Base-by-base conservation (phyloP, 2,113 vertebrate species). In the Pomatostomus ruficeps region DNA sequence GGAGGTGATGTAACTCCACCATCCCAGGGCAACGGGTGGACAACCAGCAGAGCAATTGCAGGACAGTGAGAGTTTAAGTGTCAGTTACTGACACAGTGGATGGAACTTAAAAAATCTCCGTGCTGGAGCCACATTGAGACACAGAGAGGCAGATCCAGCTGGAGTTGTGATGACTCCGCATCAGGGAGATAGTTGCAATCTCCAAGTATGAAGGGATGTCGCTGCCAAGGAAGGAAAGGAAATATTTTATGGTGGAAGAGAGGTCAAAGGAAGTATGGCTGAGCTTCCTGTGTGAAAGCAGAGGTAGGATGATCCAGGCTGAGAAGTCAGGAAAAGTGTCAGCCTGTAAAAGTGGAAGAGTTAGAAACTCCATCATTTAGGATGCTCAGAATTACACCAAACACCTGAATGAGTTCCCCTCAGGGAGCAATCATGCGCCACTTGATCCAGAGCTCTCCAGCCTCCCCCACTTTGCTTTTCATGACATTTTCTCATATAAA, bases 101-200 rank as follows among this genome's bases (percentile, higher is more conserved):
- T 17, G 24, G 29, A 85, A 17, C 36, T 82, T 75, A 46, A 57
- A 62, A 46, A 63, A 63, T 61, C 35, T 68, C 55, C 3, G 22
- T 43, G 80, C 59, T 58, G 51, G 72, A 92, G 20, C 17, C 40
- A 51, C 0, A 0, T 8, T 0, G 3, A 78, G 66, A 45, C 0
- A 3, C 16, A 18, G n/a, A 1, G 6, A 82, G 58, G 71, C 72
- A 88, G 62, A 85, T 45, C 54, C 83, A 42, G 75, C 85, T 91
- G 90, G 40, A 38, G 76, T 62, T 70, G 62, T n/a, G 66, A 65
- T 87, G 74, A 72, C 35, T 84, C 73, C 65, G 81, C 70, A 85
- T 36, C 33, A 38, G 80, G 36, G 65, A 71, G 63, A 35, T n/a
- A 54, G 80, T 21, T 90, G 52, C 49, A 29, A 29, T 61, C 55